phyloP scores from a whole-genome alignment of 1,140 invertebrate genomes.

The Drosophila prosaltans region DNA sequence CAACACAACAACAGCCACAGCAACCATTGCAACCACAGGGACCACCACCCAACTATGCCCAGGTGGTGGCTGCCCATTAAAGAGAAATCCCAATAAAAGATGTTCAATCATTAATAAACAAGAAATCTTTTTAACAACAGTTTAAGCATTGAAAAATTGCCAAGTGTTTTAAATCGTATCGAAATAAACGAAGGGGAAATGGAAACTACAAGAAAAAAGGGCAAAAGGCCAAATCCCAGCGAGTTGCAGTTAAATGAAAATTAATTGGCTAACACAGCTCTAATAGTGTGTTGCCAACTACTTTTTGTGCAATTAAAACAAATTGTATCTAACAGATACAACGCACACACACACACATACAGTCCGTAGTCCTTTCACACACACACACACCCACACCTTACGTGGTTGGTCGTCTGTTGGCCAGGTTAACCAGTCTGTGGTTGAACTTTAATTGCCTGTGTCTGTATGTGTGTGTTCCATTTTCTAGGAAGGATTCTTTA shows the following conservation, averaged over 20 bases:
- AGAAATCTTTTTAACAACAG: constrained; percentile 16
- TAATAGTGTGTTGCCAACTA: constrained; percentile 73
- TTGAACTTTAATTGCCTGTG: constrained; percentile 5
- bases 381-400: background rate
- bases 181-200: constrained; percentile 5
- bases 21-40: background rate
- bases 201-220: background rate
- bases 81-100: background rate
- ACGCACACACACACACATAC: background rate
- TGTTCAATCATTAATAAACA: constrained; percentile 17
- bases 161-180: constrained; percentile 40
- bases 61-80: constrained; percentile 30
- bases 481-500: constrained; percentile 33
- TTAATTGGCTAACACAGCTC: constrained; percentile 66
- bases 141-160: constrained; percentile 24
- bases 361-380: background rate
- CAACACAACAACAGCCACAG: constrained; percentile 5
- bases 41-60: constrained; percentile 50
- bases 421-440: constrained; percentile 31
- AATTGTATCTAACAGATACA: constrained; percentile 77
- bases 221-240: constrained; percentile 48
- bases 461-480: background rate
- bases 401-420: constrained; percentile 16
- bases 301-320: constrained; percentile 81
- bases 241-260: constrained; percentile 71